phyloP scores from a whole-genome alignment of 2,888 invertebrate genomes.

The Tipula lateralis region DNA sequence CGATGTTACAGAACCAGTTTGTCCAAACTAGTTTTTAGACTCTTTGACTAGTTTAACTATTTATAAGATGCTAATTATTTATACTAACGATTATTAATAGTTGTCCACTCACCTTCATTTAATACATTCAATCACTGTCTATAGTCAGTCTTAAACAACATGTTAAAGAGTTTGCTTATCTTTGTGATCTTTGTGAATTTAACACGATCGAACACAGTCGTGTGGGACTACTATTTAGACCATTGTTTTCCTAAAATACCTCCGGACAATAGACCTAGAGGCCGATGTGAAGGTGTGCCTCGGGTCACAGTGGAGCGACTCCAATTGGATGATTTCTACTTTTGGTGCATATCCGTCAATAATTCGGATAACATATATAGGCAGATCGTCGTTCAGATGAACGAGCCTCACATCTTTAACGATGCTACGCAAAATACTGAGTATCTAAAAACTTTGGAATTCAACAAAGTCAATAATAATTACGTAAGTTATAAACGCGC shows the following conservation, averaged over 20 bases:
- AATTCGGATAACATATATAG: background rate
- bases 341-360: background rate
- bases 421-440: background rate
- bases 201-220: background rate
- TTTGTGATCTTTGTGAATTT: background rate
- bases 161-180: background rate
- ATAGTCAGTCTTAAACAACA: background rate
- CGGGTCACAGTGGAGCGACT: background rate
- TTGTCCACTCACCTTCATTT: background rate
- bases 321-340: background rate
- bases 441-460: background rate
- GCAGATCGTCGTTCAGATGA: background rate
- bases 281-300: background rate
- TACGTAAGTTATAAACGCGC: background rate
- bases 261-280: background rate
- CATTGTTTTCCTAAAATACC: background rate
- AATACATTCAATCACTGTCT: background rate
- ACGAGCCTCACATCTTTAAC: background rate
- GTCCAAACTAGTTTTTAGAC: background rate
- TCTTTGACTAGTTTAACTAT: background rate
- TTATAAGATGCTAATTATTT: background rate
- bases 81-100: background rate
- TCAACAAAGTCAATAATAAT: background rate
- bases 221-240: background rate
- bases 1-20: too few species aligned